Evolutionary conservation across 2,888 invertebrate species (phyloP).

Genomic region (Sarcophaga rosellei): DNA sequence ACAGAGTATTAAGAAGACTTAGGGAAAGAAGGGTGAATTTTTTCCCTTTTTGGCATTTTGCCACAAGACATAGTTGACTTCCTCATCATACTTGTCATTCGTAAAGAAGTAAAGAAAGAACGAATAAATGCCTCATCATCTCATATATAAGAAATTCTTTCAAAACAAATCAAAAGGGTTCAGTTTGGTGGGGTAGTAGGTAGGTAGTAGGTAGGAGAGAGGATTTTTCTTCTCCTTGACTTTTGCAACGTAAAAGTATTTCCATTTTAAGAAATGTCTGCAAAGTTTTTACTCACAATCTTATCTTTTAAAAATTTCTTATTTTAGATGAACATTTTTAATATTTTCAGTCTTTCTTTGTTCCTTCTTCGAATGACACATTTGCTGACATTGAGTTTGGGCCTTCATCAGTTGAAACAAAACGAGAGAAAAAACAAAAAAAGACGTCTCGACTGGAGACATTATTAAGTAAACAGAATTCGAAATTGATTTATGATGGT

Average conservation of each 20-base stretch:
- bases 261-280: constrained; percentile 55
- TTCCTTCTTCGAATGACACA: constrained; percentile 46
- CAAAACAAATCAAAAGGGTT: neutral
- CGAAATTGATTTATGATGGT: constrained; percentile 65
- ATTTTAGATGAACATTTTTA: neutral
- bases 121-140: constrained; percentile 6
- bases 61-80: constrained; percentile 51
- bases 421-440: neutral
- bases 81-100: constrained; percentile 31
- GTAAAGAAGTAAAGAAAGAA: constrained; percentile 8
- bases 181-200: too few species aligned
- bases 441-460: constrained; percentile 48
- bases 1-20: neutral
- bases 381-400: constrained; percentile 63
- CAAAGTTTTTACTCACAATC: constrained; percentile 49
- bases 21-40: neutral
- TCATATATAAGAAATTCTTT: neutral
- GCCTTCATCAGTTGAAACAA: constrained; percentile 28
- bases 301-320: constrained; percentile 16
- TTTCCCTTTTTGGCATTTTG: constrained; percentile 45
- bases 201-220: neutral
- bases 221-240: constrained; percentile 8
- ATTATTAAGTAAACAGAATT: constrained; percentile 37
- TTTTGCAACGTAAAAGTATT: constrained; percentile 41
- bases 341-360: neutral